phyloP scores from a whole-genome alignment of 1,140 invertebrate species.

The Lysiphlebus fabarum region DNA sequence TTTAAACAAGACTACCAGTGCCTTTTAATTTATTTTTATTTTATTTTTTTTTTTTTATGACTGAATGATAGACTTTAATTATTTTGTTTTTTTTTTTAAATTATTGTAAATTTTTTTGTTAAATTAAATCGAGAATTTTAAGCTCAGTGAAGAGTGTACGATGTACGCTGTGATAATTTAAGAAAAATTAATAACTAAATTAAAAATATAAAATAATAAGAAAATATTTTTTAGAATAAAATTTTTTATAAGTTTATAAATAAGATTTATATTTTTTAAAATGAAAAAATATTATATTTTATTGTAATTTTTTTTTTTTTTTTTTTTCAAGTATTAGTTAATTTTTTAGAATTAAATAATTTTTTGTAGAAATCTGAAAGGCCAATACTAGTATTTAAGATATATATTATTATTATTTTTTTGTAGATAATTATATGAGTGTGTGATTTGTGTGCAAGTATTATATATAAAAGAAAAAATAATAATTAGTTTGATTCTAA shows the following conservation, averaged over 20 bases:
- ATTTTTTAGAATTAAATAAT: slow-evolving; percentile 19
- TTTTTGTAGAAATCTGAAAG: slow-evolving; percentile 30
- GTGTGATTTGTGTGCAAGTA: neutral
- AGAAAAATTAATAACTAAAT: slow-evolving; percentile 27
- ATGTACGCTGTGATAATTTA: slow-evolving; percentile 47
- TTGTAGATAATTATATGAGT: neutral
- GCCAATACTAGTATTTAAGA: slow-evolving; percentile 46
- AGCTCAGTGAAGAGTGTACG: slow-evolving; percentile 34
- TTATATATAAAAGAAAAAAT: slow-evolving; percentile 9
- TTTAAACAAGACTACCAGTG: too few species aligned
- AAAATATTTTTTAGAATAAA: slow-evolving; percentile 15
- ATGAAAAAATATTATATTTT: slow-evolving; percentile 16
- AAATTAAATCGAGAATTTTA: slow-evolving; percentile 20
- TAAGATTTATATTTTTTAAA: too few species aligned
- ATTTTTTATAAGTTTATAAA: slow-evolving; percentile 25
- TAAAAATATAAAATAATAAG: slow-evolving; percentile 26
- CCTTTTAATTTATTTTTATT: too few species aligned
- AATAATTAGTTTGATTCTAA: neutral
- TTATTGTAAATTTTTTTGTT: slow-evolving; percentile 2
- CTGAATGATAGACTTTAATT: neutral
- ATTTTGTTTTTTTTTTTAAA: slow-evolving; percentile 3
- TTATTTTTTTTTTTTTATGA: too few species aligned
- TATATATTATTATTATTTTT: slow-evolving; percentile 16
- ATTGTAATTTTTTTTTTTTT: slow-evolving; percentile 15
- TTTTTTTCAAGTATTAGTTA: slow-evolving; percentile 17